phyloP scores from a whole-genome alignment of 92 coral and sea anemone species.

The Zoanthus sansibaricus region DNA sequence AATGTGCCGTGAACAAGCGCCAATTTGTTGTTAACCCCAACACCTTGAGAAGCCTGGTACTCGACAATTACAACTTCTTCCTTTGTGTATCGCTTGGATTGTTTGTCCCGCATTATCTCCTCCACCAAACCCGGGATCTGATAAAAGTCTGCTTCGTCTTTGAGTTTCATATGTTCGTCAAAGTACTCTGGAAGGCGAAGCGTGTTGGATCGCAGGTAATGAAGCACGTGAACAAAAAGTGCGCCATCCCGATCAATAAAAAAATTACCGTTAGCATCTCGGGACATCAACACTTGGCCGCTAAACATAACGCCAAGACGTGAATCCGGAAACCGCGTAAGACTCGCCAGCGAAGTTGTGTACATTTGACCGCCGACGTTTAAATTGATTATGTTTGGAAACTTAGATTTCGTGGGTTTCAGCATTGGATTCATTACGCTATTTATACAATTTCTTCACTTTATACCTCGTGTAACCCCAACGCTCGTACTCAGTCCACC shows the following conservation, averaged over 20 bases:
- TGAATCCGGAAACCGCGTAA: constrained; percentile 78
- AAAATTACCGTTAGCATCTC: constrained; percentile 82
- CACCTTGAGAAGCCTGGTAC: constrained; percentile 16
- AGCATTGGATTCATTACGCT: neutral
- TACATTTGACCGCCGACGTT: constrained; percentile 88
- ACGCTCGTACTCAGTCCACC: constrained; percentile 16
- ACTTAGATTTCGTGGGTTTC: constrained; percentile 37
- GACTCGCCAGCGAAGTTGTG: constrained; percentile 80
- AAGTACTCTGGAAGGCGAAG: constrained; percentile 81
- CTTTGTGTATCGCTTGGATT: constrained; percentile 21
- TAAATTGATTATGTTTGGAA: constrained; percentile 77
- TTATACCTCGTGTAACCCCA: constrained; percentile 7
- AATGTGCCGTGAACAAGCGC: constrained; percentile 31
- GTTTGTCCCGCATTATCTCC: constrained; percentile 37
- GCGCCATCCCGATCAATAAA: constrained; percentile 88
- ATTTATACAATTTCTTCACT: neutral
- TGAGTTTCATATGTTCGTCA: constrained; percentile 82
- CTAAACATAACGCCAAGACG: constrained; percentile 89
- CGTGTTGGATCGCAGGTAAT: constrained; percentile 77
- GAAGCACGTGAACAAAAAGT: constrained; percentile 76
- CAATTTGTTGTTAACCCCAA: constrained; percentile 22
- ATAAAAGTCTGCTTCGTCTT: constrained; percentile 84
- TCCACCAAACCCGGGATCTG: constrained; percentile 67
- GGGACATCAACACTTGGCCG: constrained; percentile 73
- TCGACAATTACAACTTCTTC: constrained; percentile 42